Evolutionary conservation across 2,888 invertebrate species (phyloP).

Genomic region (Drosophila recens): DNA sequence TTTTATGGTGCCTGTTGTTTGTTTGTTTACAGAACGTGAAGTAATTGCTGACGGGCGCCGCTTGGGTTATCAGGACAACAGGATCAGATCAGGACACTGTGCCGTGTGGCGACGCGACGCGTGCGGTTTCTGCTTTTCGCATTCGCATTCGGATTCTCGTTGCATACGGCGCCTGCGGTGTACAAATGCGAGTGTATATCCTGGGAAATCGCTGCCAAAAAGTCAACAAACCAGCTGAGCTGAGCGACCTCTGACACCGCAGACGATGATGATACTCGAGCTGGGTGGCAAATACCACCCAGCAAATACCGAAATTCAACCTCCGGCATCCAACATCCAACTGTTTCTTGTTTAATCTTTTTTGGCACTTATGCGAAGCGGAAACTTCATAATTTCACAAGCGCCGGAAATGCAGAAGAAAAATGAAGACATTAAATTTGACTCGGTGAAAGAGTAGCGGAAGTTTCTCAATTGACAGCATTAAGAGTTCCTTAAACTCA

Average conservation of each 20-base stretch:
- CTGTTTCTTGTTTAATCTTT: constrained; percentile 16
- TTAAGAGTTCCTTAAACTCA: constrained; percentile 6
- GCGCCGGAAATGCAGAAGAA: constrained; percentile 64
- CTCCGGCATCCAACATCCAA: constrained; percentile 7
- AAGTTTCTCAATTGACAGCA: constrained; percentile 37
- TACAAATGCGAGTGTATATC: constrained; percentile 21
- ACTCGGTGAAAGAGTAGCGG: constrained; percentile 15
- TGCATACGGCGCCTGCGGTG: constrained; percentile 61
- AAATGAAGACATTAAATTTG: constrained; percentile 28
- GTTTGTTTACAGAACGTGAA: constrained; percentile 75
- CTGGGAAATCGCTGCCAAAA: constrained; percentile 49
- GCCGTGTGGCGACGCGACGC: constrained; percentile 49
- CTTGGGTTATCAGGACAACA: constrained; percentile 39
- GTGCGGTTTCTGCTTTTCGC: constrained; percentile 59
- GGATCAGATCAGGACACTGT: constrained; percentile 43
- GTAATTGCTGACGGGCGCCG: constrained; percentile 72
- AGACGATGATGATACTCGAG: constrained; percentile 1
- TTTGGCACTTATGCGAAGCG: constrained; percentile 61
- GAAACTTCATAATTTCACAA: constrained; percentile 53
- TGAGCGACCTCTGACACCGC: constrained; percentile 15
- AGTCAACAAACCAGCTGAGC: constrained; percentile 54
- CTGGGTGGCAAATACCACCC: constrained; percentile 21
- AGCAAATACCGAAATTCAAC: constrained; percentile 10
- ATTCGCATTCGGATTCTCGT: constrained; percentile 34
- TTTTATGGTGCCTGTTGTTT: constrained; percentile 67